phyloP scores from a whole-genome alignment of 2,113 vertebrate genomes.

The Centrocercus urophasianus region DNA sequence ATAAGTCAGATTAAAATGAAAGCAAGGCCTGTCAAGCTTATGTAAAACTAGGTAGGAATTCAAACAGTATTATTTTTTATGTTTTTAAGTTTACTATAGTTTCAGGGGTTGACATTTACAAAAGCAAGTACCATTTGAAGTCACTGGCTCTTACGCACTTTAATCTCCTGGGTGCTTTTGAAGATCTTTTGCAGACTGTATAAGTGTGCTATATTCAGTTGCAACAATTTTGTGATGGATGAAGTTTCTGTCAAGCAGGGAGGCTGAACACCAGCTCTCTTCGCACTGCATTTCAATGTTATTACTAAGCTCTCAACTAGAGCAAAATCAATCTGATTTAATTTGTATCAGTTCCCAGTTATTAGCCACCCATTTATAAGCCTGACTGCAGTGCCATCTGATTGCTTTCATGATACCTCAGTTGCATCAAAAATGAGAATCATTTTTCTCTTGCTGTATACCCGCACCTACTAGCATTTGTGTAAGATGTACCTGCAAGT shows the following conservation, averaged over 20 bases:
- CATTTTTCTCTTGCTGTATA: background rate
- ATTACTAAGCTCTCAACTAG: slow-evolving; percentile 46
- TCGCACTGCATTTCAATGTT: background rate
- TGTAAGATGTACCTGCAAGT: background rate
- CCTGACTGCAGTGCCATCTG: background rate
- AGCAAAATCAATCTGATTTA: slow-evolving; percentile 42
- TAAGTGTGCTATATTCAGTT: slow-evolving; percentile 38
- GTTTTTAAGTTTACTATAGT: slow-evolving; percentile 25
- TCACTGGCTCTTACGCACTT: slow-evolving; percentile 42
- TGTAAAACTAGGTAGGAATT: background rate
- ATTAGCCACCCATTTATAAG: slow-evolving; percentile 7
- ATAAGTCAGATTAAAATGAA: slow-evolving; percentile 21
- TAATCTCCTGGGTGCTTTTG: slow-evolving; percentile 58
- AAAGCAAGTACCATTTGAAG: slow-evolving; percentile 56
- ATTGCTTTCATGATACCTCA: background rate
- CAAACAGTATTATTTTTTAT: slow-evolving; percentile 3
- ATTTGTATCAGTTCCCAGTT: slow-evolving; percentile 34
- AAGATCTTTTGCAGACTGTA: slow-evolving; percentile 39
- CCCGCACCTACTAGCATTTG: background rate
- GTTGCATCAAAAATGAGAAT: background rate
- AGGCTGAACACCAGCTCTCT: slow-evolving; percentile 10
- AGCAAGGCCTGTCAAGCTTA: background rate
- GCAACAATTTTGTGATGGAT: slow-evolving; percentile 7
- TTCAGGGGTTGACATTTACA: slow-evolving; percentile 33
- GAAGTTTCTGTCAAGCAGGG: slow-evolving; percentile 34